A percentile compares a stretch with the other conserved stretches of the same genome.
Conservation (phyloP, 2,888 invertebrate species). For the Epinotia nisella region DNA sequence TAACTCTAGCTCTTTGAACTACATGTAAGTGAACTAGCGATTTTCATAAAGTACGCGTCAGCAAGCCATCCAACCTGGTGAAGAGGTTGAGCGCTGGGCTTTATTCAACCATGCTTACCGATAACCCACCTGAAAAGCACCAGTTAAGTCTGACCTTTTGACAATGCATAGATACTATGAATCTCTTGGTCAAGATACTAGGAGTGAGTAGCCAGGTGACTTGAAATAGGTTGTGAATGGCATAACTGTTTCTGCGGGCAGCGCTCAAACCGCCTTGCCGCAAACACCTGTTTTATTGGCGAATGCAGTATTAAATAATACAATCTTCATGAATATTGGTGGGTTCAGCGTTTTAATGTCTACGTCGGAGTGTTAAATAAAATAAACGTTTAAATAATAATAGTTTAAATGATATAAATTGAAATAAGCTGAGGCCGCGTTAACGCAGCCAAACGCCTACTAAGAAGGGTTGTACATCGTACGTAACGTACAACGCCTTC, state of each 20-base stretch:
- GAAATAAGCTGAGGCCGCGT: too few relatives aligned
- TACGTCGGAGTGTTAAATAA: neutral
- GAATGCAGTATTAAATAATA: neutral
- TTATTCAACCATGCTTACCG: too few relatives aligned
- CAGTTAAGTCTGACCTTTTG: too few relatives aligned
- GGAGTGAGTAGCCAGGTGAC: neutral
- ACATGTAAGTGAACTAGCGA: too few relatives aligned
- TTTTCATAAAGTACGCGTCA: slow-evolving; percentile 32
- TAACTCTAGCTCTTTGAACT: neutral
- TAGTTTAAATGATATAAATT: too few relatives aligned
- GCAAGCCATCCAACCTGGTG: slow-evolving; percentile 28
- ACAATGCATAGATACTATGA: too few relatives aligned
- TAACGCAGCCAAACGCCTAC: too few relatives aligned
- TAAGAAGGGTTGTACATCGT: too few relatives aligned
- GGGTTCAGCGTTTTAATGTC: neutral
- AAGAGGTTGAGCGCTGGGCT: slow-evolving; percentile 8
- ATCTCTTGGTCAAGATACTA: too few relatives aligned
- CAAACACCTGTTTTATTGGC: neutral
- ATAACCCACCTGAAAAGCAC: too few relatives aligned
- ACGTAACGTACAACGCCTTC: too few relatives aligned
- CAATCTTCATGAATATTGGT: neutral
- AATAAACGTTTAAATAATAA: neutral
- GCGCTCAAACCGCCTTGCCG: slow-evolving; percentile 7
- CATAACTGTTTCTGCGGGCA: slow-evolving; percentile 20
- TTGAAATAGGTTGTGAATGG: neutral